These are phyloP conservation scores for Gallinago jamesoni DNA, from an alignment of 2,113 vertebrate genomes.

Conservation along the genomic window DNA sequence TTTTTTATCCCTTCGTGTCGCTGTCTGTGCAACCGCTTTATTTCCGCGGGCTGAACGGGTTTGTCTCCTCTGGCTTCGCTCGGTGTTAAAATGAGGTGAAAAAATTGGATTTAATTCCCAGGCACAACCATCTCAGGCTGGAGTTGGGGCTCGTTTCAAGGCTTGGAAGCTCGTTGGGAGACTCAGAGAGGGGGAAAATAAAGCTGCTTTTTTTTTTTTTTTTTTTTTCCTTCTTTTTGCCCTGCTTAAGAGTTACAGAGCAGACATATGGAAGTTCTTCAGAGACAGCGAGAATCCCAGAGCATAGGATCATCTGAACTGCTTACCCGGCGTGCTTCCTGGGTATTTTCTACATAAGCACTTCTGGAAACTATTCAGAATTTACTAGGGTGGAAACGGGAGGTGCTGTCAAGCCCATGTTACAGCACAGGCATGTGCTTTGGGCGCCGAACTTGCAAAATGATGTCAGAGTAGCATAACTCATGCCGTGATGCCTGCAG, in stretches of 20 bases:
- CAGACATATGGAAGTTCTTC: conserved; percentile 58
- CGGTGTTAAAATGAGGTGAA: background rate
- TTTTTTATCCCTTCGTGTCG: background rate
- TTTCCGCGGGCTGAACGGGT: background rate
- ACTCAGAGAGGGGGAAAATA: background rate
- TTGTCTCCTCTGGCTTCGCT: background rate
- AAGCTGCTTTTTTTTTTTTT: background rate
- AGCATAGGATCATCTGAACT: background rate
- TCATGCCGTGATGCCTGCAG: conserved; percentile 15
- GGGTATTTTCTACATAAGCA: background rate
- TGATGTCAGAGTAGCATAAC: conserved; percentile 35
- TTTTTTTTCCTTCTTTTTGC: background rate
- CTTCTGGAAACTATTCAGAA: conserved; percentile 53
- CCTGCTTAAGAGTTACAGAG: background rate
- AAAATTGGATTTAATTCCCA: background rate
- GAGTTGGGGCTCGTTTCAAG: background rate
- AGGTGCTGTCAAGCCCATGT: conserved; percentile 32
- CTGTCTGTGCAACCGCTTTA: background rate
- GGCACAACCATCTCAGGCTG: background rate
- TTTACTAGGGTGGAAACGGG: conserved; percentile 45
- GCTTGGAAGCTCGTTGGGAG: background rate
- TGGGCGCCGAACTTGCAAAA: conserved; percentile 23
- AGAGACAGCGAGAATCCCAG: conserved; percentile 27
- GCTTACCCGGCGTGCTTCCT: background rate
- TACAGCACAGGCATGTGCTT: conserved; percentile 4